phyloP scores from a whole-genome alignment of 2,888 invertebrate genomes.

The Cordylochernes scorpioides region DNA sequence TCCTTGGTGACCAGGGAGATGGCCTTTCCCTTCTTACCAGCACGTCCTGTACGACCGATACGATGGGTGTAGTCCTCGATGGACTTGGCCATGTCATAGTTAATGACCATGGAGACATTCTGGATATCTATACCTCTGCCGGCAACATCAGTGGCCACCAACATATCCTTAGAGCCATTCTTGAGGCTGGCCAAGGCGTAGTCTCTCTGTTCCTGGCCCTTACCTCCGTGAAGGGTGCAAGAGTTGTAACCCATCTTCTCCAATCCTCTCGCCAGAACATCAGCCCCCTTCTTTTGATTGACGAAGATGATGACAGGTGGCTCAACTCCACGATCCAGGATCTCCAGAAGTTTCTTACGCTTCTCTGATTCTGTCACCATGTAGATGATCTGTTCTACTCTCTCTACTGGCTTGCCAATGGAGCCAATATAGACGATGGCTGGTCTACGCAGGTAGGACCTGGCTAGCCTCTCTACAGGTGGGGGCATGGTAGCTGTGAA shows the following conservation, averaged over 20 bases:
- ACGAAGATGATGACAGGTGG: slow-evolving; percentile 98
- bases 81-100: slow-evolving; percentile 98
- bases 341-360: slow-evolving; percentile 64
- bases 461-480: slow-evolving; percentile 79
- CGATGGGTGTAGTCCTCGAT: slow-evolving; percentile 96
- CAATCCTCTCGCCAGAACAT: slow-evolving; percentile 80
- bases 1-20: slow-evolving; percentile 92
- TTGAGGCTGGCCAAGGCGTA: slow-evolving; percentile 89
- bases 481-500: slow-evolving; percentile 99
- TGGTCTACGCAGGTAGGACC: slow-evolving; percentile 75
- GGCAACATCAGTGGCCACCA: slow-evolving; percentile 97
- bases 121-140: slow-evolving; percentile 99
- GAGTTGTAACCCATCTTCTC: slow-evolving; percentile 91
- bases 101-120: slow-evolving; percentile 93
- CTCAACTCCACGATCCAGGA: slow-evolving; percentile 56
- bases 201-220: slow-evolving; percentile 97
- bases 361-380: slow-evolving; percentile 88
- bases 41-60: slow-evolving; percentile 95
- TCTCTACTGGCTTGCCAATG: slow-evolving; percentile 82
- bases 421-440: slow-evolving; percentile 94
- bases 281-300: slow-evolving; percentile 98
- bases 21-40: slow-evolving; percentile 86
- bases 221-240: slow-evolving; percentile 92
- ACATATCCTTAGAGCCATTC: slow-evolving; percentile 78
- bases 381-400: slow-evolving; percentile 88